Base-by-base conservation (phyloP, 2,113 vertebrate genomes). In the Eira barbara region DNA sequence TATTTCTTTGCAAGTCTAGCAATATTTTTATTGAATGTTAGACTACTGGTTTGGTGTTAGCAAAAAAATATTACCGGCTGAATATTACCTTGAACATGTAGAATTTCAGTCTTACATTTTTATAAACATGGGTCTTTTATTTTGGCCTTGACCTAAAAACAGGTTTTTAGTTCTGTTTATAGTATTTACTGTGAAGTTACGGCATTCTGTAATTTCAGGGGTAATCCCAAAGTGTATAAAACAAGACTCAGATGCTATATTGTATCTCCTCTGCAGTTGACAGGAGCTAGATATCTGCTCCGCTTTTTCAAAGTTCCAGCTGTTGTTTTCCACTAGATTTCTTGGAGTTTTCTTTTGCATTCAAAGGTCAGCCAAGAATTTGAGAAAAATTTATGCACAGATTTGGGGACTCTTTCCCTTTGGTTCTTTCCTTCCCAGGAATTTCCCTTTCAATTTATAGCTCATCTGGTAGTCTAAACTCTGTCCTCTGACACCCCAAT, bases 311-410 rank as follows among this genome's bases (percentile, higher is more conserved):
- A 45, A 69, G 69, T 55, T 92, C 49, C 49, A 95, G 83, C 65
- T 91, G 25, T 55, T 90, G 23, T 83, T 95, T 80, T 86, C 20
- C 47, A 79, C 7, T 84, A 69, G 29, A 63, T 12, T 78, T 86
- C 65, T 90, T 90, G 78, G 34, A 82, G n/a, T 92, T 73, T 94
- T 94, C 63, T 87, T 67, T 27, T 92, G 17, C 17, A 45, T 47
- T 87, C 34, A 83, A 78, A 95, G 31, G 52, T 83, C 74, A 96
- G 76, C 29, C 47, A 83, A 96, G 36, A 36, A 83, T 57, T 89
- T 79, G 20, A 94, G 42, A 31, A 84, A 27, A 63, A 76, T 86
- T 91, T 82, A 34, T 39, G 34, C 23, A 13, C 25, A 55, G 49
- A 47, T 57, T 63, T 89, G 34, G 27, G 65, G 67, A 87, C 18